Percentiles rank a stretch among this genome's conserved stretches.
Conservation (phyloP, 2,113 vertebrate genomes). For the Sinocyclocheilus grahami region DNA sequence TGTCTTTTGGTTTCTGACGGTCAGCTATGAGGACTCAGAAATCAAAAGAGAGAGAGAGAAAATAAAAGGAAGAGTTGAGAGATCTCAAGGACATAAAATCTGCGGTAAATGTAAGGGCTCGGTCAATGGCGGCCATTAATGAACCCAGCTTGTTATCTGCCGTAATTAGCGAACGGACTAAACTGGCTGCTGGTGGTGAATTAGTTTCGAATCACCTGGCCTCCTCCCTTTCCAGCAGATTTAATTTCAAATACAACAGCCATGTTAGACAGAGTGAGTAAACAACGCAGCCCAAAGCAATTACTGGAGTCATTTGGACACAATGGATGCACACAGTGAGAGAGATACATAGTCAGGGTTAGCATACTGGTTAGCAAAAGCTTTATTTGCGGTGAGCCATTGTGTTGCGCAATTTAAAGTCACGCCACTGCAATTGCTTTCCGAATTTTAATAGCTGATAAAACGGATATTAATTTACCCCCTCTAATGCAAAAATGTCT, state of each 20-base stretch:
- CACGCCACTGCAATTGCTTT: background rate
- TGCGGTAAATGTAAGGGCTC: slow-evolving; percentile 76
- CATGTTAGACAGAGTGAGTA: slow-evolving; percentile 19
- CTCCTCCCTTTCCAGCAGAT: slow-evolving; percentile 17
- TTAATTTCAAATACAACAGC: slow-evolving; percentile 7
- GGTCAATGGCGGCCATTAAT: slow-evolving; percentile 38
- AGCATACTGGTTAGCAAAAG: background rate
- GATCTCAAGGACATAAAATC: slow-evolving; percentile 78
- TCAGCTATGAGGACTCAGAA: slow-evolving; percentile 73
- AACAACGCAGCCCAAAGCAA: slow-evolving; percentile 48
- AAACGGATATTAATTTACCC: background rate
- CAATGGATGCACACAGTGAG: slow-evolving; percentile 60
- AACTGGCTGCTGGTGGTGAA: slow-evolving; percentile 36
- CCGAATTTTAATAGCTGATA: background rate
- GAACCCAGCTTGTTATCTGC: slow-evolving; percentile 51
- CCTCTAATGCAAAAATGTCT: background rate
- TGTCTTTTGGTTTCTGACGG: slow-evolving; percentile 79
- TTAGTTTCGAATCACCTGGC: slow-evolving; percentile 6
- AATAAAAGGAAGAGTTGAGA: slow-evolving; percentile 17
- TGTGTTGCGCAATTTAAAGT: background rate
- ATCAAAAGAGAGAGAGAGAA: slow-evolving; percentile 39
- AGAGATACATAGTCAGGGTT: background rate
- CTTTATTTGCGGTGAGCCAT: slow-evolving; percentile 7
- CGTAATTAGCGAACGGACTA: slow-evolving; percentile 50
- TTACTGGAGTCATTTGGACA: slow-evolving; percentile 51